Conservation (phyloP, 2,797 vertebrate genomes). For the Triplophysa bombifrons region DNA sequence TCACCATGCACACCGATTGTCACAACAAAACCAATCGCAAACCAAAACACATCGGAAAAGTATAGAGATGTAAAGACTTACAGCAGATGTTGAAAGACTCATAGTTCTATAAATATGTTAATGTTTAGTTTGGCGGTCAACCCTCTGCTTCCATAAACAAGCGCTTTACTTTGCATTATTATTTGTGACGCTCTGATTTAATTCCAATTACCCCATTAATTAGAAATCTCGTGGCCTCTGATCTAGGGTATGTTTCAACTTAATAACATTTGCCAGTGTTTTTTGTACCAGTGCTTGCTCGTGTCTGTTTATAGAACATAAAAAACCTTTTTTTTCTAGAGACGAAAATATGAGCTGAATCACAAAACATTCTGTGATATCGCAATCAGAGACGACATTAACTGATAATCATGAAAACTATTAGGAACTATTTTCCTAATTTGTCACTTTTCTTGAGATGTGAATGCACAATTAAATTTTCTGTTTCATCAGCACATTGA, state of each 20-base stretch:
- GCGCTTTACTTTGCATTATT: conserved; percentile 66
- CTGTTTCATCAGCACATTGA: conserved; percentile 47
- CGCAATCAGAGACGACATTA: conserved; percentile 21
- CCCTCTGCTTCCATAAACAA: conserved; percentile 24
- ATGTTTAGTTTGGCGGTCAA: conserved; percentile 35
- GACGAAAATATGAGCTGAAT: neutral
- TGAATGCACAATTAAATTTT: conserved; percentile 40
- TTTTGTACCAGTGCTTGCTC: conserved; percentile 56
- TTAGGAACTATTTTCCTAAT: conserved; percentile 27
- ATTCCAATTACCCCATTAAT: conserved; percentile 78
- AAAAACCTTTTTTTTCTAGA: conserved; percentile 40
- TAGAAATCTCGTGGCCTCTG: conserved; percentile 74
- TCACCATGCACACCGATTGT: conserved; percentile 49
- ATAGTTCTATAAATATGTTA: conserved; percentile 51
- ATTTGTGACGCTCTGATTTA: conserved; percentile 71
- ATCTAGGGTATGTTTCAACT: conserved; percentile 67
- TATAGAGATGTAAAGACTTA: conserved; percentile 1
- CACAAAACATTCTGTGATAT: conserved; percentile 15
- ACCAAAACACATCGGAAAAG: conserved; percentile 33
- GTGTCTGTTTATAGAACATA: conserved; percentile 51
- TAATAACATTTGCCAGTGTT: conserved; percentile 71
- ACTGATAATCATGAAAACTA: conserved; percentile 18
- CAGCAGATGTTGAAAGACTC: conserved; percentile 37
- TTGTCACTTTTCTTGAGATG: conserved; percentile 51
- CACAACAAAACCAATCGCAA: conserved; percentile 4